phyloP scores from a whole-genome alignment of 2,888 invertebrate species.

The Hirtodrosophila cameraria region DNA sequence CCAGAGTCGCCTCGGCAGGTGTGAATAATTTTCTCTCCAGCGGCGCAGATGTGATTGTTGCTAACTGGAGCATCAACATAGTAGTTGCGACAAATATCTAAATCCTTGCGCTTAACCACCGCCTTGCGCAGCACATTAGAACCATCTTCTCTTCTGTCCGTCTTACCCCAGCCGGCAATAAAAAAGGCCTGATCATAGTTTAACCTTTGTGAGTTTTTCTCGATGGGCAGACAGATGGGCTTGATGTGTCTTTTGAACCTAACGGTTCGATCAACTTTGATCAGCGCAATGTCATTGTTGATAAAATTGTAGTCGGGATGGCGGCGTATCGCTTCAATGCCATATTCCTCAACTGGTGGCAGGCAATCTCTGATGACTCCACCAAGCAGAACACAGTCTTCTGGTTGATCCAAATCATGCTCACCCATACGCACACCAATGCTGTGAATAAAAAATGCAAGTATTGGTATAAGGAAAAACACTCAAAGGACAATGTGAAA shows the following conservation, averaged over 20 bases:
- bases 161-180: constrained; percentile 81
- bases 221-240: constrained; percentile 80
- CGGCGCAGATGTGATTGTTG: constrained; percentile 80
- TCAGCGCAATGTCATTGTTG: constrained; percentile 86
- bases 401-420: constrained; percentile 73
- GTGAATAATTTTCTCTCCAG: constrained; percentile 54
- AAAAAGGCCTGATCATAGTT: constrained; percentile 50
- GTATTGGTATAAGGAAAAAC: background rate
- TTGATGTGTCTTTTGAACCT: constrained; percentile 66
- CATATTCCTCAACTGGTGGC: constrained; percentile 83
- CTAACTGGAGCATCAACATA: constrained; percentile 46
- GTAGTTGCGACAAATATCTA: constrained; percentile 64
- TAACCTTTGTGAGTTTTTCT: constrained; percentile 28
- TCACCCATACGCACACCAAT: constrained; percentile 84
- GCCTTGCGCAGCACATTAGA: constrained; percentile 71
- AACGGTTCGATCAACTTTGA: constrained; percentile 82
- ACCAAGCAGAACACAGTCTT: constrained; percentile 76
- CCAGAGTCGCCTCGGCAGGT: constrained; percentile 80
- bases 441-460: constrained; percentile 41
- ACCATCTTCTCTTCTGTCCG: constrained; percentile 46
- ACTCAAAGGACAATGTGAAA: background rate
- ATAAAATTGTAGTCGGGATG: constrained; percentile 85
- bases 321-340: constrained; percentile 80
- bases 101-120: constrained; percentile 42
- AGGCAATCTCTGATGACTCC: constrained; percentile 74